These are phyloP conservation scores for Tinamus major DNA, from an alignment of 2,797 vertebrate species.

Conservation along the genomic window DNA sequence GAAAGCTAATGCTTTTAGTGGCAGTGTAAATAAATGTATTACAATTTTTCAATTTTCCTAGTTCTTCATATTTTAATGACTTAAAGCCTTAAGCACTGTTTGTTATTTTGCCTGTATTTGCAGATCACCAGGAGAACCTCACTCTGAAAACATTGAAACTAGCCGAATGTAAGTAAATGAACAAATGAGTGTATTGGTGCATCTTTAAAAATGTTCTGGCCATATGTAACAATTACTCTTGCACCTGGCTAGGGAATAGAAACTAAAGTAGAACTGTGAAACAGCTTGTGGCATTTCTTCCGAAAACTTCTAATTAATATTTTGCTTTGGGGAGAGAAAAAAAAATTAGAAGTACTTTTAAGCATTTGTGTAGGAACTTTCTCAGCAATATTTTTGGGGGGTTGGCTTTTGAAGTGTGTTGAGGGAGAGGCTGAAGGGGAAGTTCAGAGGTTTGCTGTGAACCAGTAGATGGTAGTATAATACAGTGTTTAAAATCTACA, in stretches of 20 bases:
- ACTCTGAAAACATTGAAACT: slow-evolving; percentile 90
- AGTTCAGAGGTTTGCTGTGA: neutral
- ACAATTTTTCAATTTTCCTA: neutral
- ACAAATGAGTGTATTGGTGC: neutral
- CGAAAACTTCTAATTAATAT: neutral
- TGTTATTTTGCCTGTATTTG: slow-evolving; percentile 74
- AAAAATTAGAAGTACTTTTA: neutral
- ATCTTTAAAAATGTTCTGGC: slow-evolving; percentile 4
- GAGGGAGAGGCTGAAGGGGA: neutral
- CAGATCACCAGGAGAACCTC: slow-evolving; percentile 94
- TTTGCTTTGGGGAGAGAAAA: neutral
- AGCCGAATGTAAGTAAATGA: slow-evolving; percentile 95
- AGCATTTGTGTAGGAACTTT: neutral
- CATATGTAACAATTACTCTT: neutral
- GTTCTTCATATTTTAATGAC: neutral
- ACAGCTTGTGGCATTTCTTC: neutral
- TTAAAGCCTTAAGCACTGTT: neutral
- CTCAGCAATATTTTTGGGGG: neutral
- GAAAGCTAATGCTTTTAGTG: neutral
- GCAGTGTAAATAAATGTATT: neutral
- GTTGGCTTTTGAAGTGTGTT: no score
- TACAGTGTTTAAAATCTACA: slow-evolving; percentile 22
- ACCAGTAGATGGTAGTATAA: slow-evolving; percentile 67
- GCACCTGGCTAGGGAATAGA: neutral
- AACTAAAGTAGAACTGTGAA: neutral